Evolutionary conservation across 2,797 vertebrate genomes (phyloP).

Genomic region (Alfaro cultratus): DNA sequence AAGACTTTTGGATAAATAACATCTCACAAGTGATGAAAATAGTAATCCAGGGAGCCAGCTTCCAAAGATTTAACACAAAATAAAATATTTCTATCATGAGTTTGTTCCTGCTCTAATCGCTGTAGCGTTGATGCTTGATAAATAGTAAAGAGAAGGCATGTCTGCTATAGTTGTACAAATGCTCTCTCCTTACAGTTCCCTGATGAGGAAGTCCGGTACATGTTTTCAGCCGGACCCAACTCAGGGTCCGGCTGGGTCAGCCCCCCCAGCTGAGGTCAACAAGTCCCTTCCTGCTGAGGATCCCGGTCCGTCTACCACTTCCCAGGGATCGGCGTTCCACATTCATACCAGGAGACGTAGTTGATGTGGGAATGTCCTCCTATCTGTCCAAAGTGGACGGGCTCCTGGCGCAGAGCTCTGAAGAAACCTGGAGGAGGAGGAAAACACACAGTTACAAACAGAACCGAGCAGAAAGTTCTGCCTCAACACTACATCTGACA

Average conservation of each 20-base stretch:
- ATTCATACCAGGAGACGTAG: conserved; percentile 97
- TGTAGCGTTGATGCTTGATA: conserved; percentile 80
- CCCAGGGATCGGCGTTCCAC: conserved; percentile 93
- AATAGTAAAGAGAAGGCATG: conserved; percentile 82
- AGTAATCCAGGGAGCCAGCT: conserved; percentile 76
- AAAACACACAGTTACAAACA: background rate
- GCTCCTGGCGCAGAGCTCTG: conserved; percentile 93
- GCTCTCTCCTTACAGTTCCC: conserved; percentile 75
- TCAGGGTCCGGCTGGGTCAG: conserved; percentile 22
- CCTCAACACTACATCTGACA: no score
- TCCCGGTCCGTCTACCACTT: conserved; percentile 84
- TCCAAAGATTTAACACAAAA: conserved; percentile 68
- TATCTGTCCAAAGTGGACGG: conserved; percentile 92
- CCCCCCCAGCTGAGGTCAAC: conserved; percentile 34
- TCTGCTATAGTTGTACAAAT: conserved; percentile 75
- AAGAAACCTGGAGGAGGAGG: conserved; percentile 85
- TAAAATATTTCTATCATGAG: conserved; percentile 56
- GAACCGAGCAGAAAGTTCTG: background rate
- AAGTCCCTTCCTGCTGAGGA: conserved; percentile 2
- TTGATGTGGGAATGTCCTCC: conserved; percentile 89
- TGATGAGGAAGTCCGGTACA: conserved; percentile 77
- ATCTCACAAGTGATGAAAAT: conserved; percentile 87
- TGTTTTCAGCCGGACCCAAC: conserved; percentile 73
- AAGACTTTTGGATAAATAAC: conserved; percentile 92
- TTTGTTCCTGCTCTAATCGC: conserved; percentile 26